These are phyloP conservation scores for Zootoca vivipara DNA, from an alignment of 2,113 vertebrate species.

Conservation along the genomic window DNA sequence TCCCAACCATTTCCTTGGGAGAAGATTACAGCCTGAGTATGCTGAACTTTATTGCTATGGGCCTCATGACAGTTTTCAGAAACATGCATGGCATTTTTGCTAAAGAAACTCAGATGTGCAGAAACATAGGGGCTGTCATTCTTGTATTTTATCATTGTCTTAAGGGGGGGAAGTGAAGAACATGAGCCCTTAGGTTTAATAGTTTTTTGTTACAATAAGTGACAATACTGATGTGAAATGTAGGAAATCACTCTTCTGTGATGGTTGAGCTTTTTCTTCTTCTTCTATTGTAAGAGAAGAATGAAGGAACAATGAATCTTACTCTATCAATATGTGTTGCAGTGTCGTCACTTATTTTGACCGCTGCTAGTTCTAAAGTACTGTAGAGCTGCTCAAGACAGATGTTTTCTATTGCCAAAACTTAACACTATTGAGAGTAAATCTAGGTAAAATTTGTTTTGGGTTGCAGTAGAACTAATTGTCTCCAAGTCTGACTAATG, in stretches of 20 bases:
- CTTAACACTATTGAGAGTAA: neutral
- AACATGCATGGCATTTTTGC: constrained; percentile 86
- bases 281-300: neutral
- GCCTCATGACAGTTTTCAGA: constrained; percentile 87
- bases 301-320: constrained; percentile 41
- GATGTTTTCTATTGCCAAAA: constrained; percentile 5
- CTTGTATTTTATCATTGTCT: constrained; percentile 70
- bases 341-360: constrained; percentile 28
- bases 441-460: constrained; percentile 20
- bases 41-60: constrained; percentile 88
- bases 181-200: constrained; percentile 19
- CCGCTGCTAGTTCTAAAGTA: constrained; percentile 24
- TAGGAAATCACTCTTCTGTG: constrained; percentile 37
- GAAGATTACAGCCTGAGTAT: constrained; percentile 89
- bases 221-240: constrained; percentile 36
- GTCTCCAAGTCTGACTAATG: constrained; percentile 5
- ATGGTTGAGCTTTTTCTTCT: constrained; percentile 15
- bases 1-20: constrained; percentile 96
- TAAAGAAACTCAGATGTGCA: constrained; percentile 88
- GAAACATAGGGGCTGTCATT: constrained; percentile 74
- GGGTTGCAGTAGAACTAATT: neutral
- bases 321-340: neutral
- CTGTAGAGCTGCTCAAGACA: neutral
- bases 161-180: constrained; percentile 39
- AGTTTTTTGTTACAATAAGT: neutral